Evolutionary conservation across 2,797 vertebrate species (phyloP), one percentile per base, ranked within the genome.

Genomic region (Crocidura indochinensis): DNA sequence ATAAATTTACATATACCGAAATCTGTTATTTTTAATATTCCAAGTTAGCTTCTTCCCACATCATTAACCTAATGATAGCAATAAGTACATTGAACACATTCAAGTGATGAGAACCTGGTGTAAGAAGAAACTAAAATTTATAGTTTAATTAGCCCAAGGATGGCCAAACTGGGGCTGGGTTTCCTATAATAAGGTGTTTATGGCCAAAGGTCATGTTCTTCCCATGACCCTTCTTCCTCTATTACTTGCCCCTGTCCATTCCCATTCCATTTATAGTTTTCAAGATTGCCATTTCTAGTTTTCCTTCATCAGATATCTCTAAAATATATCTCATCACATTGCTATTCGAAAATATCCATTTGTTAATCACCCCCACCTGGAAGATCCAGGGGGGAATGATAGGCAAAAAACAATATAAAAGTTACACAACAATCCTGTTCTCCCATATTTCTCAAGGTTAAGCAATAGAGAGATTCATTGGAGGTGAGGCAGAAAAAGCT

Each of bases 181-280:
- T 26, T 76, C 27, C 6, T 44, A 19, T 4, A 20, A 17, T 68
- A 77, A 86, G 76, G 38, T 8, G 19, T 31, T 65, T 19, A 22
- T 20, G 20, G 27, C n/a, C 0, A 19, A 87, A 88, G 65, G 65
- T 56, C 51, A 6, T 4, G 44, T 1, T 2, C 62, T 0, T 64
- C 1, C 47, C 46, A n/a, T 46, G 27, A 7, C 19, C 4, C 0
- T 11, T 8, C 15, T 19, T 4, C 0, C 14, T 20, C 19, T 24
- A 24, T 31, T 67, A 24, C 0, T 14, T 26, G 12, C 1, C 12
- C 8, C 2, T 6, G 9, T 47, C 22, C 22, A 15, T 53, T 19
- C 53, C 27, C 8, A n/a, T 44, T 87, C 44, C 47, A 10, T 8
- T n/a, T 51, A 27, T 10, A 19, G 17, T 53, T 88, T 94, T 44